These are phyloP conservation scores for Chrysomallon squamiferum DNA, from an alignment of 1,140 invertebrate species.

Conservation along the genomic window DNA sequence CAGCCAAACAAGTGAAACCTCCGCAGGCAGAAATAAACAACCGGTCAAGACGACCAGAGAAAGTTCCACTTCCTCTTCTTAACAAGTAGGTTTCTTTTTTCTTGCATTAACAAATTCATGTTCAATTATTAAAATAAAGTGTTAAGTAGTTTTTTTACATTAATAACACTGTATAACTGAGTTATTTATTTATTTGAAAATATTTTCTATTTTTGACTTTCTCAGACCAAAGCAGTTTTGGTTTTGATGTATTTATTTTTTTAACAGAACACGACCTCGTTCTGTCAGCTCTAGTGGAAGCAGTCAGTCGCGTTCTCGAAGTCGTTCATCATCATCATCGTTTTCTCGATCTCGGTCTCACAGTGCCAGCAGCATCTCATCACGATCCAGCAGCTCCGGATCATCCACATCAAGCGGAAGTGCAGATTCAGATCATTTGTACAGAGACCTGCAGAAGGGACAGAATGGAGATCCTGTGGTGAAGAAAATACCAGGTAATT, in stretches of 20 bases:
- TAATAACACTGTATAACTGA: too few relatives aligned
- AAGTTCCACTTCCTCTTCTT: too few relatives aligned
- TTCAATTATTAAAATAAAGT: too few relatives aligned
- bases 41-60: too few relatives aligned
- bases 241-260: too few relatives aligned
- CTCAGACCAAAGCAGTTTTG: too few relatives aligned
- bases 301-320: conserved; percentile 18
- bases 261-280: conserved; percentile 15
- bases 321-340: conserved; percentile 29
- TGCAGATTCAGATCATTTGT: conserved; percentile 50
- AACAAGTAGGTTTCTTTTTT: too few relatives aligned
- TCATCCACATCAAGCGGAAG: conserved; percentile 45
- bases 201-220: too few relatives aligned
- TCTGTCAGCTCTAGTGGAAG: conserved; percentile 16
- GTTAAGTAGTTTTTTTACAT: too few relatives aligned
- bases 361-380: conserved; percentile 41
- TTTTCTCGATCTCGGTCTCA: conserved; percentile 58
- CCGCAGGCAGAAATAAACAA: background rate
- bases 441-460: conserved; percentile 37
- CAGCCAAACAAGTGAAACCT: background rate
- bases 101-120: too few relatives aligned
- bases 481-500: conserved; percentile 29
- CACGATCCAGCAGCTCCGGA: conserved; percentile 29
- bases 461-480: background rate
- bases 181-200: too few relatives aligned